A percentile compares a stretch with the other conserved stretches of the same genome.
Conservation (phyloP, 2,888 invertebrate species). For the Phalera bucephala region DNA sequence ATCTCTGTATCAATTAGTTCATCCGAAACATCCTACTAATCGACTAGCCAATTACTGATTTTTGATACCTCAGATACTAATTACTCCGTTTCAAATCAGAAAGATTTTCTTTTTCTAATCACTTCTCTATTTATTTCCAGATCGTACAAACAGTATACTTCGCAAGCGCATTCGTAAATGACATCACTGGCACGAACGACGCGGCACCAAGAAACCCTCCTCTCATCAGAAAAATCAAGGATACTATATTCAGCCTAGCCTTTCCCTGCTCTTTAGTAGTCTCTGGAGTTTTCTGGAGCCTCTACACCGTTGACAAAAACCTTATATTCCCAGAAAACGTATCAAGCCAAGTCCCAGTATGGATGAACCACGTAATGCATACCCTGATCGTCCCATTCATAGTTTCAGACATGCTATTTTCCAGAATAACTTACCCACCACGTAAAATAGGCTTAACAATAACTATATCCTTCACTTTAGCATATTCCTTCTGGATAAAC, state of each 20-base stretch:
- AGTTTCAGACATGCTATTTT: slow-evolving; percentile 87
- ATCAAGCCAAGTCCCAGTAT: slow-evolving; percentile 91
- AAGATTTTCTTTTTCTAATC: too few relatives aligned
- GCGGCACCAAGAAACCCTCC: slow-evolving; percentile 82
- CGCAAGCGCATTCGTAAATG: slow-evolving; percentile 88
- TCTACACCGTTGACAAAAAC: slow-evolving; percentile 91
- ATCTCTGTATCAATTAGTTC: too few relatives aligned
- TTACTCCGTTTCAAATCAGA: too few relatives aligned
- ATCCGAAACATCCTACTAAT: too few relatives aligned
- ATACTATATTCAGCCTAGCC: too few relatives aligned
- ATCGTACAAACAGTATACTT: slow-evolving; percentile 90
- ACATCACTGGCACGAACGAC: slow-evolving; percentile 88
- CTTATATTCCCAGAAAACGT: too few relatives aligned
- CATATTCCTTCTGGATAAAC: slow-evolving; percentile 89
- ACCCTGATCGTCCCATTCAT: slow-evolving; percentile 91
- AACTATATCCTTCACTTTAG: slow-evolving; percentile 81
- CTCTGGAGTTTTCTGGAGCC: slow-evolving; percentile 92
- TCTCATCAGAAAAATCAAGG: slow-evolving; percentile 86
- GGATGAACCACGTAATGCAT: slow-evolving; percentile 96
- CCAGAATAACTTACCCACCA: slow-evolving; percentile 88
- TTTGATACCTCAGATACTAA: too few relatives aligned
- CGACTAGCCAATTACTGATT: too few relatives aligned
- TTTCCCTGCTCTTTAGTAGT: slow-evolving; percentile 92
- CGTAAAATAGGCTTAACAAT: slow-evolving; percentile 84
- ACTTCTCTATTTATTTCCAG: too few relatives aligned